A percentile compares a stretch with the other conserved stretches of the same genome.
These are phyloP conservation scores for Junonia oenone DNA, from an alignment of 2,888 invertebrate genomes.

Conservation along the genomic window DNA sequence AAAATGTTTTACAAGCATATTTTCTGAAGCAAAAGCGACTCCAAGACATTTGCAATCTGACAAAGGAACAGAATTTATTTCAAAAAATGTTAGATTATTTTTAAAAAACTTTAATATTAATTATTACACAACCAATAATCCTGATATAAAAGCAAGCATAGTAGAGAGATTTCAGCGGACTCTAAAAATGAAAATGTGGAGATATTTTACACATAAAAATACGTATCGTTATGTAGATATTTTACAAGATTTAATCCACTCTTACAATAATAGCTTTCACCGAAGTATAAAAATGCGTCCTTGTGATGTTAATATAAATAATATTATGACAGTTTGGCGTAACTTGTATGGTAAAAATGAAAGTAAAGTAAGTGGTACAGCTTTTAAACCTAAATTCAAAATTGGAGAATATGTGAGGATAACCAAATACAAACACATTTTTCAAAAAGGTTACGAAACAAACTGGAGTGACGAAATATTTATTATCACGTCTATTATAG, in stretches of 20 bases:
- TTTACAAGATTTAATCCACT: no score
- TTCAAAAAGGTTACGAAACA: conserved; percentile 27
- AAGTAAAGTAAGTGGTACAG: neutral
- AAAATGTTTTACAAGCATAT: conserved; percentile 8
- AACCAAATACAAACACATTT: conserved; percentile 33
- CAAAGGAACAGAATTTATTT: neutral
- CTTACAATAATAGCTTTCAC: neutral
- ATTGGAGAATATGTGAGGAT: conserved; percentile 19
- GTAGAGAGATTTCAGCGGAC: neutral
- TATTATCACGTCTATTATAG: conserved; percentile 20
- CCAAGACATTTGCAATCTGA: neutral
- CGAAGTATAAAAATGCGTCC: no score
- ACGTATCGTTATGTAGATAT: neutral
- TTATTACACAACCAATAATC: neutral
- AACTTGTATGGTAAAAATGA: neutral
- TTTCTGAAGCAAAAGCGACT: neutral
- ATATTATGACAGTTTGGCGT: neutral
- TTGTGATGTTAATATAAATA: neutral
- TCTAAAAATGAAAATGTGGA: neutral
- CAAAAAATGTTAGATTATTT: neutral
- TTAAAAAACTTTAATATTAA: neutral
- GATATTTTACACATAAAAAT: neutral
- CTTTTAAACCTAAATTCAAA: neutral
- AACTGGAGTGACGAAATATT: conserved; percentile 40
- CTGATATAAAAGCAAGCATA: neutral